Percentiles rank a stretch among this genome's conserved stretches.
Conservation (phyloP, 2,888 invertebrate species). For the Serripes groenlandicus region DNA sequence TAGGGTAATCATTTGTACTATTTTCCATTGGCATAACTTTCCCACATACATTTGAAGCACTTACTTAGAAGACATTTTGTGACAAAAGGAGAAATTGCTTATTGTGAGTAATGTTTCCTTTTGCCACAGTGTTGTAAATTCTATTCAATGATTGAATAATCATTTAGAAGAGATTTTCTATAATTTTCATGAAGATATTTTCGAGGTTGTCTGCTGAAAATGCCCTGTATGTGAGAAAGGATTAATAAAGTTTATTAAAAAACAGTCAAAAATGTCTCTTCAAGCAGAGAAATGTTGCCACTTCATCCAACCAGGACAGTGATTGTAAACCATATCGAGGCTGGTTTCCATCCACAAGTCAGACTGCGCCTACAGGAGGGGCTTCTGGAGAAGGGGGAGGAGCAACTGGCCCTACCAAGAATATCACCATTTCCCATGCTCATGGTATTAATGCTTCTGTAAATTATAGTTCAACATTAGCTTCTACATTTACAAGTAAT, state of each 20-base stretch:
- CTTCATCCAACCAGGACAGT: background rate
- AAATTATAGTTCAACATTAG: too few relatives aligned
- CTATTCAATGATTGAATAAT: too few relatives aligned
- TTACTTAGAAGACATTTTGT: too few relatives aligned
- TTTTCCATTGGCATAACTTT: too few relatives aligned
- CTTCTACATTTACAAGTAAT: too few relatives aligned
- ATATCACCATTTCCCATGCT: slow-evolving; percentile 37
- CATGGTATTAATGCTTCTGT: slow-evolving; percentile 32
- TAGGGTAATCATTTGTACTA: too few relatives aligned
- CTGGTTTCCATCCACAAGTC: background rate
- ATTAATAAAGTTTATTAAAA: background rate
- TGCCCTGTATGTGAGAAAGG: too few relatives aligned
- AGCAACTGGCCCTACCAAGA: slow-evolving; percentile 8
- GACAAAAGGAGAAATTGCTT: background rate
- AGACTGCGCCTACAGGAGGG: slow-evolving; percentile 15
- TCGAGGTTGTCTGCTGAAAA: too few relatives aligned
- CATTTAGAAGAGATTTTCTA: too few relatives aligned
- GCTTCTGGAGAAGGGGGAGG: slow-evolving; percentile 1
- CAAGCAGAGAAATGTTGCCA: background rate
- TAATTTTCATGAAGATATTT: too few relatives aligned
- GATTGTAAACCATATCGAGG: background rate
- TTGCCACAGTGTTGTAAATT: background rate
- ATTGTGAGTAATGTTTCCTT: background rate
- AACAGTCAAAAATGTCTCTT: background rate
- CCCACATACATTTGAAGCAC: too few relatives aligned